Evolutionary conservation across 2,797 vertebrate species (phyloP), one percentile per base, ranked within the genome.

Genomic region (Bryconaethiops microstoma): DNA sequence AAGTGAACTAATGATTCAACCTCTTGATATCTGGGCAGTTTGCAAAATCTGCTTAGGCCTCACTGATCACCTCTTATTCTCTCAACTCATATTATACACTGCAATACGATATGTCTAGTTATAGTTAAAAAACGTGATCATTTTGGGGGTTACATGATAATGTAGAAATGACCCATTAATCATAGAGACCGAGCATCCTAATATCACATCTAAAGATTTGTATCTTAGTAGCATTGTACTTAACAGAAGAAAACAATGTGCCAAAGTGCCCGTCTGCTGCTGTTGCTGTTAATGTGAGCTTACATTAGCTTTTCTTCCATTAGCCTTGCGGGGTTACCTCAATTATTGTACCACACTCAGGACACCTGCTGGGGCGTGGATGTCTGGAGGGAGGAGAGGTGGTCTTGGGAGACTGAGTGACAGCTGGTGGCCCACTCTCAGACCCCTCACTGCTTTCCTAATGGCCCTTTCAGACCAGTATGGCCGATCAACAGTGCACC

Each of bases 361-460:
- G 84, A 79, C 85, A 87, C 91, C 88, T 79, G 90, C 91, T 91
- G 91, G 82, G 86, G 87, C 86, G 85, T 75, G 82, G 76, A 88
- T 80, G 70, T 82, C 52, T 55, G 17, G 21, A 73, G 87, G 87
- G 87, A 81, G 64, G 42, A 83, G 72, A 73, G 74, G 52, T 64
- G 77, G 69, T 82, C 52, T 45, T 17, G 35, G 21, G 54, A 82
- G 60, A 68, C 65, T 45, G 55, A 78, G 63, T 82, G 86, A 87
- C 91, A 90, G 90, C 90, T 91, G 88, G 84, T 75, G 82, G 88
- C 86, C 88, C 83, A 88, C 80, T 86, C 84, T 87, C 74, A 82
- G 92, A 90, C 93, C 90, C 82, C 89, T 89, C 64, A 9, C 90
- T 83, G 88, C 76, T 89, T 68, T 83, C 39, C 86, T 93, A 93